A percentile compares a stretch with the other conserved stretches of the same genome.
Conservation (phyloP, 2,797 vertebrate genomes). For the Anisognathus igniventris region DNA sequence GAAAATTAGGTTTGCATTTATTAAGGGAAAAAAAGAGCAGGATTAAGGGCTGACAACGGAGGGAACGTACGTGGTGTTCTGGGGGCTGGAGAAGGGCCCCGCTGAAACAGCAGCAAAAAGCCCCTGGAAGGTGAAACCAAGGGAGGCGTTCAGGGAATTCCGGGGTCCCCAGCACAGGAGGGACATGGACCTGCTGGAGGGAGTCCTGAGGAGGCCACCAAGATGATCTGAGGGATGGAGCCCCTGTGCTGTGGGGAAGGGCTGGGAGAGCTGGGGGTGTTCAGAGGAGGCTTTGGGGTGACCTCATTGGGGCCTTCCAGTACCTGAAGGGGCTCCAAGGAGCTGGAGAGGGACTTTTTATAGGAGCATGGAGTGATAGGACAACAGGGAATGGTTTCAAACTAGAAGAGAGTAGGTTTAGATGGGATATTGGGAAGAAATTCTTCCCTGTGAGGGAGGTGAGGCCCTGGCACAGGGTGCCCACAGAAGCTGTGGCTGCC, state of each 20-base stretch:
- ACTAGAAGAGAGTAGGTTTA: background rate
- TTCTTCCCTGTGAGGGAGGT: fast-evolving
- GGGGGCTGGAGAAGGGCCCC: background rate
- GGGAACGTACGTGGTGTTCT: fast-evolving
- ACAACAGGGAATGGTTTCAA: background rate
- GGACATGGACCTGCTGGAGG: fast-evolving
- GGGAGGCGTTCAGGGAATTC: background rate
- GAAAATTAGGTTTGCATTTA: slow-evolving; percentile 54
- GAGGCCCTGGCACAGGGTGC: background rate
- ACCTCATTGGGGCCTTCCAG: fast-evolving
- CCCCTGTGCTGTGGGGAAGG: background rate
- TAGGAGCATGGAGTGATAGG: background rate
- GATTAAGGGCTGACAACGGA: background rate
- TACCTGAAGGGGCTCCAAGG: too few species aligned
- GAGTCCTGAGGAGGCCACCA: fast-evolving
- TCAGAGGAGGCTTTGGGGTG: background rate
- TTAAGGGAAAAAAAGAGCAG: background rate
- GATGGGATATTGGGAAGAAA: background rate
- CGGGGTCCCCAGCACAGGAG: fast-evolving
- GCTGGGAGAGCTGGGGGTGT: background rate
- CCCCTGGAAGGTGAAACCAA: fast-evolving
- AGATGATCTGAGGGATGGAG: background rate
- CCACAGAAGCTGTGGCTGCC: background rate
- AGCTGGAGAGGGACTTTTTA: too few species aligned
- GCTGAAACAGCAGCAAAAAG: background rate